Percentiles rank a stretch among this genome's conserved stretches.
Evolutionary conservation across 1,140 invertebrate genomes (phyloP).

Genomic region (Camponotus vicinus): DNA sequence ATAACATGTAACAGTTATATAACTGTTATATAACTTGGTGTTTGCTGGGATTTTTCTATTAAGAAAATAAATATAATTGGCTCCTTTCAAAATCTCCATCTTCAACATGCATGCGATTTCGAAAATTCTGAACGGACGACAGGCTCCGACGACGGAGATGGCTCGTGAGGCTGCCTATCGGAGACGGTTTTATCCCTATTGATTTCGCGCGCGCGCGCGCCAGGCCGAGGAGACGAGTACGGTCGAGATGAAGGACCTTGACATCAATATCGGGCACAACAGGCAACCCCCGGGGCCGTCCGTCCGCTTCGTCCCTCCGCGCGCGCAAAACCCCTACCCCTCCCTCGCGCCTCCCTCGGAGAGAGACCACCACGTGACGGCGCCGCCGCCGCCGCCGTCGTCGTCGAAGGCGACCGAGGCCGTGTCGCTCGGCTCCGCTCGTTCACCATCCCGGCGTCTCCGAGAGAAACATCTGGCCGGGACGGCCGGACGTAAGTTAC

Average conservation of each 20-base stretch:
- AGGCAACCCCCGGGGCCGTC: constrained; percentile 52
- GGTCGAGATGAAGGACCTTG: constrained; percentile 78
- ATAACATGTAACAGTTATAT: too few species aligned
- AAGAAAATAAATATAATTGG: not conserved
- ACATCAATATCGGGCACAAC: constrained; percentile 77
- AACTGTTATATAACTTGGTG: too few species aligned
- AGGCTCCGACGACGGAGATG: constrained; percentile 6
- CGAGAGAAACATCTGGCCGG: constrained; percentile 80
- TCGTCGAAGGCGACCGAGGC: constrained; percentile 38
- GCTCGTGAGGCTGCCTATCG: constrained; percentile 54
- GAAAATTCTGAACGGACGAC: not conserved
- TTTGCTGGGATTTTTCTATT: not conserved
- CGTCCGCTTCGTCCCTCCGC: constrained; percentile 49
- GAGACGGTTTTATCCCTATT: constrained; percentile 77
- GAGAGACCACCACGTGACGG: constrained; percentile 52
- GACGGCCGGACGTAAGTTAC: constrained; percentile 78
- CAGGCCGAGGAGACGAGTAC: constrained; percentile 67
- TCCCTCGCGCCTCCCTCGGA: not conserved
- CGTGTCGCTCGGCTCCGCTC: constrained; percentile 64
- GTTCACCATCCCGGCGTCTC: constrained; percentile 66
- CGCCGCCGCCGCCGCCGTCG: not conserved
- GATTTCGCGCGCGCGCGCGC: constrained; percentile 71
- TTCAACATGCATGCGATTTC: constrained; percentile 14
- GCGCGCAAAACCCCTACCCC: constrained; percentile 41
- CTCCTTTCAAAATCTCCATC: not conserved